Evolutionary conservation across 2,113 vertebrate genomes (phyloP), one percentile per base, ranked within the genome.

Genomic region (Tragelaphus scriptus): DNA sequence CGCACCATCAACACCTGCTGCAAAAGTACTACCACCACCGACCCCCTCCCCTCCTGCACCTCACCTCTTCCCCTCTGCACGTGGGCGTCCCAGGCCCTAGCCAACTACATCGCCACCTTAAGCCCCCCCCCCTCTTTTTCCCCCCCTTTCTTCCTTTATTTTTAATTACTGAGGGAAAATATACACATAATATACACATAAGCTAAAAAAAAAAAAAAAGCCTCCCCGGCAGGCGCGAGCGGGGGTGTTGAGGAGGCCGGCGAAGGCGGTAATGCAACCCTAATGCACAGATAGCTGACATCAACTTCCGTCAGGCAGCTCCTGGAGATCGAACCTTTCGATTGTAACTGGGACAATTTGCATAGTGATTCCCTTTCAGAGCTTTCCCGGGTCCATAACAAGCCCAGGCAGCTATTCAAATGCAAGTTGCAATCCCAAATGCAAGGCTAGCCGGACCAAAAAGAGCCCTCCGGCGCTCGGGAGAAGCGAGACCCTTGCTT

Each of bases 321-420:
- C 98, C 98, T 98, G 98, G 99, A 99, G 99, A 99, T 99, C 99
- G 99, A 99, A 99, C 99, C 99, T 99, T 99, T 99, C 99, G 99
- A 99, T 99, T 99, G 99, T 99, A 99, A 99, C 99, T 99, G 99
- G 99, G 99, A 99, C 99, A 99, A 99, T 99, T 99, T 99, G 99
- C 99, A 99, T 99, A 99, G 99, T 99, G 99, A 99, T 99, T 99
- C 99, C 99, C 99, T 99, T 99, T 99, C 99, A 99, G 99, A 98
- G 99, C 99, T 98, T 99, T 98, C 97, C 95, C 99, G 98, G 99
- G 99, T 99, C 99, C 99, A 99, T 99, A 99, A 99, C 99, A 98
- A 99, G 99, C 99, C 86, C 99, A 99, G 99, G 98, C 99, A 99
- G 99, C 99, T 99, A 99, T 99, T 99, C 99, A 99, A 99, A 99